Base-by-base conservation (phyloP, 2,797 vertebrate species). In the Leptodactylus fallax region DNA sequence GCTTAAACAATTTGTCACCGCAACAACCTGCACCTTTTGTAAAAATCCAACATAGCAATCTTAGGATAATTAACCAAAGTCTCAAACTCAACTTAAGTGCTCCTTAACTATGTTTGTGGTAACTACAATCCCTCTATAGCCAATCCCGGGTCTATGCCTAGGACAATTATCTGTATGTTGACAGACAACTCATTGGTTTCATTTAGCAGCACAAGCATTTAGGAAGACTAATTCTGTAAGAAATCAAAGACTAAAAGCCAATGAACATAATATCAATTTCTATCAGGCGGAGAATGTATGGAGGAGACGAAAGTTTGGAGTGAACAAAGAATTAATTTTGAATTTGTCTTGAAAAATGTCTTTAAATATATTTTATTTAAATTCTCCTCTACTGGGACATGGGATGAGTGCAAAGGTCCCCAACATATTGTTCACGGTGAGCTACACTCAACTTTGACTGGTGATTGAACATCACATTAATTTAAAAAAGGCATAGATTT, bases 71-170 rank as follows among this genome's bases (percentile, higher is more conserved):
- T 83, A 87, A 58, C 45, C 21, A 11, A 83, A 69, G 86, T 87
- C 81, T 83, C 72, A 69, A 78, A 86, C 60, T 86, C 61, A 65
- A 65, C 63, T 63, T 87, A 83, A 87, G 86, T 87, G 86, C 81
- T 67, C 51, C 56, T 87, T 81, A 81, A 61, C 60, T 25, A 67
- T 82, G 60, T 83, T 82, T 83, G 86, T 83, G 36, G 71, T 83
- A 87, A 78, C 80, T 76, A 11, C 47, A 65, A 87, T 87, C 61
- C 80, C 23, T 21, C 19, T 25, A 13, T 14, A 53, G 47, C 86
- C 80, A 83, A 87, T 83, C 86, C 58, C 11, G 6, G 80, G 19
- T 17, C 80, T 55, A 56, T 7, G n/a, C 7, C 5, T 53, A 83
- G 81, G 56, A 65, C 81, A 82, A 83, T 87, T 87, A 87, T 83